Base-by-base conservation (phyloP, 1,140 invertebrate genomes). In the Drosophila nikananu region DNA sequence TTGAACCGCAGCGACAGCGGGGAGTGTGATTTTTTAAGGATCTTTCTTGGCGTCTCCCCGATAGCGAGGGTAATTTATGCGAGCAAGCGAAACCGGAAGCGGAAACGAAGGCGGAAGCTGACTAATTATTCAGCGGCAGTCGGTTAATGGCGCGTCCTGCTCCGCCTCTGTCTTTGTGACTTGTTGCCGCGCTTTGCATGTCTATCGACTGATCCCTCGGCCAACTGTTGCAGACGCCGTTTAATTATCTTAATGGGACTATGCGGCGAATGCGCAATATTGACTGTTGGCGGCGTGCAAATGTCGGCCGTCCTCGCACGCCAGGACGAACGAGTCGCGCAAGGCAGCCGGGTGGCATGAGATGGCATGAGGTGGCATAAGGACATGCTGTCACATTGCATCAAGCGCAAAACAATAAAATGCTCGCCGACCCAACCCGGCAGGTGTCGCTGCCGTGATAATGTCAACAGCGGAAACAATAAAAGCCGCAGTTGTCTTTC, bases 381-480 rank as follows among this genome's bases (percentile, higher is more conserved):
- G 48, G 42, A 41, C 58, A 19, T 10, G 37, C 54, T 70, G 84
- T 74, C 72, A 62, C 81, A 81, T 84, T 87, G 83, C 84, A 89
- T 86, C 81, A 76, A 57, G 77, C 67, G 60, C 75, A 49, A 81
- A 79, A 74, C 83, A 87, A 81, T 87, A 84, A 81, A 87, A 84
- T 77, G 84, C 65, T 75, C 67, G 78, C 64, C 84, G 60, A 79
- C 59, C 66, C 70, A 61, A 42, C 49, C 61, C 55, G 84, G 77
- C 84, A 87, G 86, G 84, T 87, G 84, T 90, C 81, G 84, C 70
- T 80, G 79, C 62, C 74, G 78, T 84, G 84, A 90, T 87, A 87
- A 84, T 89, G 84, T 87, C 84, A 87, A 87, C 84, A 87, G 86
- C 86, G 84, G 84, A 87, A 87, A 84, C 84, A 87, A 87, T 87